phyloP scores from a whole-genome alignment of 2,888 invertebrate species.

The Aspidiotus rigidus region DNA sequence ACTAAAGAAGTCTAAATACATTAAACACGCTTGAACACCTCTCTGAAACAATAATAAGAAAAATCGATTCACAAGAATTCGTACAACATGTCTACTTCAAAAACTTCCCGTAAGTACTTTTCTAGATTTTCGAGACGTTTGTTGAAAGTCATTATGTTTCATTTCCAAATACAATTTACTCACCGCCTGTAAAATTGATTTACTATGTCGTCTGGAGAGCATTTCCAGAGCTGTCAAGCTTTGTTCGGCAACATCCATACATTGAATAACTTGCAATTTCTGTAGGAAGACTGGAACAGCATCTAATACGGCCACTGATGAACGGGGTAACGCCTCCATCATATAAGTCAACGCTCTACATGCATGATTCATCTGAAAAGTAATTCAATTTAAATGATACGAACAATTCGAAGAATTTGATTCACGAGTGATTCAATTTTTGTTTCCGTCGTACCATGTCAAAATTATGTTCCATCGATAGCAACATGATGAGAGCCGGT shows the following conservation, averaged over 20 bases:
- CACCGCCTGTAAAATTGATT: conserved; percentile 86
- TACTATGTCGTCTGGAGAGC: conserved; percentile 90
- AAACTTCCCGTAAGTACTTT: too few species aligned
- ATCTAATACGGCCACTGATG: conserved; percentile 89
- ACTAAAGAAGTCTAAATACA: conserved; percentile 96
- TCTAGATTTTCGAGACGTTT: too few species aligned
- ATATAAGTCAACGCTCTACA: conserved; percentile 97
- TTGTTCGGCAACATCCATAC: conserved; percentile 99
- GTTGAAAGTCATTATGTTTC: too few species aligned
- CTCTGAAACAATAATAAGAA: conserved; percentile 50
- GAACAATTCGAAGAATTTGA: neutral
- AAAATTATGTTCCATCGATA: conserved; percentile 97
- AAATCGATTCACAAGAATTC: neutral
- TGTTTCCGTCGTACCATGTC: conserved; percentile 64
- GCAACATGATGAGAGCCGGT: conserved; percentile 80
- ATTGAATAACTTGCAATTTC: conserved; percentile 94
- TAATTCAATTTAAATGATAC: neutral
- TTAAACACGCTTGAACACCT: conserved; percentile 91
- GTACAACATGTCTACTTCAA: neutral
- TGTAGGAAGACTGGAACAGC: conserved; percentile 95
- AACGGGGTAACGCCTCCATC: conserved; percentile 96
- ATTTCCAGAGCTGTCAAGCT: conserved; percentile 94
- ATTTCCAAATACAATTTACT: conserved; percentile 40
- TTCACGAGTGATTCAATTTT: too few species aligned
- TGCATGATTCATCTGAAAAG: conserved; percentile 85